Evolutionary conservation across 2,113 vertebrate genomes (phyloP).

Genomic region (Urocitellus parryii): DNA sequence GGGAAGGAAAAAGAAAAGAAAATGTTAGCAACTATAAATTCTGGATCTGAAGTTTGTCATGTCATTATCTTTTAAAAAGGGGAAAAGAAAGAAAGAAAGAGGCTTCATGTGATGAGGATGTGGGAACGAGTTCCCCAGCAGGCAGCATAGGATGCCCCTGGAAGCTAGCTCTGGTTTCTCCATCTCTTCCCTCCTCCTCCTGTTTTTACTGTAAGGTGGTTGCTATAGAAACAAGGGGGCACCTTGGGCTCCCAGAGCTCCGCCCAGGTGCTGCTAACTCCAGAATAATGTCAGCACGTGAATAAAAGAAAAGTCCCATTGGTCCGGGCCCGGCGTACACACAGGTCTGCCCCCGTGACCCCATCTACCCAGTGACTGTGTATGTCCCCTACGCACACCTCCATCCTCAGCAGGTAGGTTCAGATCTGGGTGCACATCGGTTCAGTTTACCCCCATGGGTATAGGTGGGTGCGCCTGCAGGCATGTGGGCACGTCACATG

Average conservation of each 20-base stretch:
- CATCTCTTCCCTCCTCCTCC: neutral
- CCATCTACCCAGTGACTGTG: neutral
- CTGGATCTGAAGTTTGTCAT: neutral
- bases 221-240: slow-evolving; percentile 75
- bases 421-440: rapidly evolving
- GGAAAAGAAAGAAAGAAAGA: neutral
- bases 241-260: slow-evolving; percentile 66
- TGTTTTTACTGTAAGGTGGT: slow-evolving; percentile 44
- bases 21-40: neutral
- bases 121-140: neutral
- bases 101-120: neutral
- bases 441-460: neutral
- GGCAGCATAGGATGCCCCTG: neutral
- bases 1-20: too few relatives aligned
- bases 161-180: neutral
- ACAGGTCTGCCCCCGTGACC: neutral
- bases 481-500: neutral
- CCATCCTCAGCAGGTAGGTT: neutral
- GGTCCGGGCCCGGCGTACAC: neutral
- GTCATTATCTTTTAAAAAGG: neutral
- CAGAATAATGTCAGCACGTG: slow-evolving; percentile 53
- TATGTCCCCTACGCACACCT: rapidly evolving
- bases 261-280: slow-evolving; percentile 74
- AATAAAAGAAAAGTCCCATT: neutral
- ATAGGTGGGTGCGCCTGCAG: neutral